Evolutionary conservation across 2,797 vertebrate species (phyloP).

Genomic region (Cyclopterus lumpus): DNA sequence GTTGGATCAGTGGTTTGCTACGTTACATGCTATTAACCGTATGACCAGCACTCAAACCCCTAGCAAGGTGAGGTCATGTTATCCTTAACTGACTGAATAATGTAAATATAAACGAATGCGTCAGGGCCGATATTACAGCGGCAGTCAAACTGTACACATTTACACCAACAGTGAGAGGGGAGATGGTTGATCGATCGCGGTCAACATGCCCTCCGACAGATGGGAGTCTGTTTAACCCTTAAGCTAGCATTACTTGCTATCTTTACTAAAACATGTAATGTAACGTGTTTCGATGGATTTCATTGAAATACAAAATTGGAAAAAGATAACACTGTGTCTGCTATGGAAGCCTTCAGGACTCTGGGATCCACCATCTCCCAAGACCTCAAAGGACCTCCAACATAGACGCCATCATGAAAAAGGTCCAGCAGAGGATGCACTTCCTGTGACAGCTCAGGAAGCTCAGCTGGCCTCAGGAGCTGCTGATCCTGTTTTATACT

Average conservation of each 20-base stretch:
- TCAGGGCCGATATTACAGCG: neutral
- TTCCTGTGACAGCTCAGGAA: neutral
- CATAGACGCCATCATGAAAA: neutral
- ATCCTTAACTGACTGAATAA: neutral
- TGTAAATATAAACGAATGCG: neutral
- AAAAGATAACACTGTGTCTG: too few relatives aligned
- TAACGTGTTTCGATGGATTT: neutral
- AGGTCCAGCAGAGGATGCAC: neutral
- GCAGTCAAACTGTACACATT: neutral
- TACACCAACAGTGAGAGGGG: neutral
- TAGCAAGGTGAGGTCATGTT: constrained; percentile 9
- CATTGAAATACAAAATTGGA: too few relatives aligned
- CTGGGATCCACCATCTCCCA: neutral
- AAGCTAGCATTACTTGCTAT: neutral
- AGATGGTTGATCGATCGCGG: neutral
- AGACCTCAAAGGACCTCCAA: neutral
- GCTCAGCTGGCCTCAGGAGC: neutral
- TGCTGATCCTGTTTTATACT: neutral
- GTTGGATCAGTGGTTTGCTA: constrained; percentile 33
- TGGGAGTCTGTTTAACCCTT: neutral
- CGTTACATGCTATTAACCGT: constrained; percentile 22
- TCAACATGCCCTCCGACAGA: neutral
- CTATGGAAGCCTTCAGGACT: too few relatives aligned
- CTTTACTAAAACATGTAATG: neutral
- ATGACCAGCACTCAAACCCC: constrained; percentile 14